phyloP scores from a whole-genome alignment of 2,113 vertebrate genomes.

The Paracanthobrama guichenoti region DNA sequence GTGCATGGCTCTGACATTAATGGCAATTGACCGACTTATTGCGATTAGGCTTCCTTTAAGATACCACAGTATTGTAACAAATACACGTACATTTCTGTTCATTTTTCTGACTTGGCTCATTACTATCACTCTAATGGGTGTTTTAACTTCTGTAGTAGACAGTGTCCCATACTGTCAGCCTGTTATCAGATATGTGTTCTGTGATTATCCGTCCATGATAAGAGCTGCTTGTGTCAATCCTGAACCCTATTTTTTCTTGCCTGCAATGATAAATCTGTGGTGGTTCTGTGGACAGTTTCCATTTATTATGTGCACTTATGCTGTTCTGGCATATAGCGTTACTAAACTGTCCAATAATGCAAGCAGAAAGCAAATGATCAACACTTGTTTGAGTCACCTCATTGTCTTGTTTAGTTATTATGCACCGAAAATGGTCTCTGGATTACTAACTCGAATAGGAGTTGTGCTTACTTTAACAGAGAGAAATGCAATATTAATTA shows the following conservation, averaged over 20 bases:
- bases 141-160: neutral
- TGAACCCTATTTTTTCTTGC: constrained; percentile 29
- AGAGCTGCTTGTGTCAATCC: constrained; percentile 53
- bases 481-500: constrained; percentile 37
- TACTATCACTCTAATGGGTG: neutral
- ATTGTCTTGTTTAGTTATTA: constrained; percentile 22
- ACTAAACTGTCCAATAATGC: constrained; percentile 37
- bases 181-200: constrained; percentile 48
- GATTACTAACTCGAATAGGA: constrained; percentile 44
- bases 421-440: constrained; percentile 15
- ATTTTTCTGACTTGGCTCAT: constrained; percentile 43
- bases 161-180: constrained; percentile 53
- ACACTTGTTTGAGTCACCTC: constrained; percentile 37
- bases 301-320: constrained; percentile 49
- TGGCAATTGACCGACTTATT: constrained; percentile 54
- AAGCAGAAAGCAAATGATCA: constrained; percentile 39
- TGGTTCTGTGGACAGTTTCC: constrained; percentile 33
- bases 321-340: constrained; percentile 48
- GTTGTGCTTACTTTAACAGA: constrained; percentile 37
- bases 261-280: constrained; percentile 8
- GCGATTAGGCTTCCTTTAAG: constrained; percentile 53
- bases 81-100: neutral
- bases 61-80: constrained; percentile 58
- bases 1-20: constrained; percentile 42
- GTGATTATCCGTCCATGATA: constrained; percentile 47